Base-by-base conservation (phyloP, 2,888 invertebrate genomes). In the Anthoptus insignis region DNA sequence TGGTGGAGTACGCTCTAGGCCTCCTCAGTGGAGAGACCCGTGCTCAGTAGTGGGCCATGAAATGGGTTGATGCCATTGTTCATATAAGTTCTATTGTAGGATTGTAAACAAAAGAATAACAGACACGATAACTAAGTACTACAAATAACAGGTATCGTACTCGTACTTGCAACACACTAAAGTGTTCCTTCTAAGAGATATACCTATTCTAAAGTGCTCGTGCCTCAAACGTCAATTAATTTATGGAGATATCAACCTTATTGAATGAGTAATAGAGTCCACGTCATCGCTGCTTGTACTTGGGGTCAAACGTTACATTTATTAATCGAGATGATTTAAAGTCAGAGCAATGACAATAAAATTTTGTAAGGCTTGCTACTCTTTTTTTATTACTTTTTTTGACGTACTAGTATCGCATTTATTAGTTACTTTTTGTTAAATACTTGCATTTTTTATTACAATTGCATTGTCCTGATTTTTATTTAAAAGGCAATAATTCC, bases 271-370 rank as follows among this genome's bases (percentile, higher is more conserved):
- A 4, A 34, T 82, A 87, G 79, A 80, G 79, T 67, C 68, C 72
- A 79, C 67, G 70, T 69, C 67, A 56, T 58, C 53, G 64, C 66
- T 72, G 63, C 61, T 68, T 60, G 66, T 71, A 72, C 64, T 68
- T 72, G 80, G 83, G 87, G 84, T 88, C 85, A 80, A 84, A 83
- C 84, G 83, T 83, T 81, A 84, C 79, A 79, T 79, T 80, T 79
- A 80, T 37, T 37, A 37, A 50, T 63, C 56, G 78, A 79, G 65
- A 68, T 74, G 71, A 65, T 68, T 67, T 60, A 59, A 67, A 66
- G 65, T 64, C 53, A 67, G 67, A 69, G 65, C 67, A 65, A 77
- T 32, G 27, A 39, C 13, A 57, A 32, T 32, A 45, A 47, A 34
- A n/a, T n/a, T n/a, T n/a, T n/a, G n/a, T n/a, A 22, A 19, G 32